Evolutionary conservation across 2,888 invertebrate species (phyloP).

Genomic region (Aphodius granarius): DNA sequence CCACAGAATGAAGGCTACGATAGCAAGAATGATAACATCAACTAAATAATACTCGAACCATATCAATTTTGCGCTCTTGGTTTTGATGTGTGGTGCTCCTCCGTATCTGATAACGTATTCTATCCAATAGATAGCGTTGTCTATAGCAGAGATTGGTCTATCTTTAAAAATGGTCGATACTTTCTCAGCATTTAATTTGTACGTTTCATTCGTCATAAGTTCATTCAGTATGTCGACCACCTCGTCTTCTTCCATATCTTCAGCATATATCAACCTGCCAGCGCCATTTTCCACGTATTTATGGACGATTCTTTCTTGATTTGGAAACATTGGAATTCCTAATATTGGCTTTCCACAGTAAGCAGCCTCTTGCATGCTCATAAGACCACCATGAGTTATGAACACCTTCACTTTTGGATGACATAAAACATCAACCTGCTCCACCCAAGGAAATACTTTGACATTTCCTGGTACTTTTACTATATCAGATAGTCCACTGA

Average conservation of each 20-base stretch:
- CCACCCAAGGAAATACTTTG: conserved; percentile 22
- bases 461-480: conserved; percentile 22
- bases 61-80: conserved; percentile 27
- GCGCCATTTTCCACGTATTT: conserved; percentile 37
- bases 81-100: conserved; percentile 30
- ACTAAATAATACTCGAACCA: conserved; percentile 33
- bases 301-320: conserved; percentile 44
- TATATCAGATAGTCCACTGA: conserved; percentile 34
- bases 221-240: conserved; percentile 16
- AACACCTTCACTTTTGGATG: conserved; percentile 61
- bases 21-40: conserved; percentile 27
- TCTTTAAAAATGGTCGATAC: conserved; percentile 30
- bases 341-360: conserved; percentile 60
- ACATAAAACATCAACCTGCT: conserved; percentile 27
- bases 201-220: conserved; percentile 23
- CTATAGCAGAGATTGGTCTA: conserved; percentile 28
- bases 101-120: conserved; percentile 32
- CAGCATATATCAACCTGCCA: conserved; percentile 31
- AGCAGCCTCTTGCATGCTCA: conserved; percentile 63
- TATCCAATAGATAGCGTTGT: conserved; percentile 33
- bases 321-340: conserved; percentile 60
- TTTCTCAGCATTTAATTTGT: conserved; percentile 24
- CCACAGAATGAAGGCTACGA: conserved; percentile 1
- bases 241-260: conserved; percentile 9
- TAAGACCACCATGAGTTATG: conserved; percentile 65